Evolutionary conservation across 2,797 vertebrate genomes (phyloP), one percentile per base, ranked within the genome.

Genomic region (Sternarchorhynchus goeldii): DNA sequence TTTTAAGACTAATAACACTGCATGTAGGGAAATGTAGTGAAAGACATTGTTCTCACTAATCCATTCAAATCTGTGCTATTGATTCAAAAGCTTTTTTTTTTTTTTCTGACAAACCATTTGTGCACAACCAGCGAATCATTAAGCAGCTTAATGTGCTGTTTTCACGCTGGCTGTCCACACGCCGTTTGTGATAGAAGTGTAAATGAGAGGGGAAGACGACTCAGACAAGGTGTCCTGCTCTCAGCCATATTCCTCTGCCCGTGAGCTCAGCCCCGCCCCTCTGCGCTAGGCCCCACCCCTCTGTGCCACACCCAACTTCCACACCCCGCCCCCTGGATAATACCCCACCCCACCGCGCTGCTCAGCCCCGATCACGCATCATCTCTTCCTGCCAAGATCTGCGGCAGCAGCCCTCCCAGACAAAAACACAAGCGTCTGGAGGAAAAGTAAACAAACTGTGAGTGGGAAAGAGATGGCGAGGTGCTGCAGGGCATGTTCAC

Each of bases 111-210:
- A 89, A 89, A 89, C 87, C 80, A 75, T 89, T 91, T 88, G 77
- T 79, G 83, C 89, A 88, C 70, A 78, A 83, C 86, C 70, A 78
- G 75, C 62, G 84, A 89, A 86, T 86, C 85, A 83, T 82, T 88
- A 89, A 89, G 83, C 86, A 80, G 85, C 87, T 92, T 90, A 85
- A 91, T 91, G 89, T 89, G 71, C 56, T 80, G 73, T 83, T 86
- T 83, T 72, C 78, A 76, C 69, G 81, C 74, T 79, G 81, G 73
- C 82, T 83, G 81, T 87, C 82, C 57, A 65, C 89, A 78, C 67
- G 81, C 78, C n/a, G 18, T 72, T 82, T 75, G 73, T 78, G 77
- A 69, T 76, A 74, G 65, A 69, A 66, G 70, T 73, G 80, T 81
- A 86, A 84, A 90, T 87, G 79, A 87, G 86, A 84, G 83, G 85